These are phyloP conservation scores for Apteryx owenii DNA, from an alignment of 2,113 vertebrate genomes.

Conservation along the genomic window DNA sequence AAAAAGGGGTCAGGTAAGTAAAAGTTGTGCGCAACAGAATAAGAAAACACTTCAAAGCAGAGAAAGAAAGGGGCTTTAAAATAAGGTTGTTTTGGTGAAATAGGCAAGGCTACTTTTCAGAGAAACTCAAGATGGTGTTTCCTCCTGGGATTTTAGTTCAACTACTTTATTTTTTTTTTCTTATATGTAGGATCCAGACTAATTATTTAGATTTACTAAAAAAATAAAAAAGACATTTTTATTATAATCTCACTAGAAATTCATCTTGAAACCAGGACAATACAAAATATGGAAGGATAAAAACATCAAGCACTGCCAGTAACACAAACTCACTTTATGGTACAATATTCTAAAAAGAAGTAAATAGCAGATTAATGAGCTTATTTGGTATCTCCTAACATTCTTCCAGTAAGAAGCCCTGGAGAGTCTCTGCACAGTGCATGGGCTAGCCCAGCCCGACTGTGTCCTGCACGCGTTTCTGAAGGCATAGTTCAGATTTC, in stretches of 20 bases:
- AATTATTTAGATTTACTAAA: neutral
- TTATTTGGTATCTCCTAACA: neutral
- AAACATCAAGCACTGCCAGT: neutral
- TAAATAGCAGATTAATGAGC: neutral
- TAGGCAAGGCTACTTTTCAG: neutral
- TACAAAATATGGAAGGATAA: neutral
- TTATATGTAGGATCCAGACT: rapidly evolving
- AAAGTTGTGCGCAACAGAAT: neutral
- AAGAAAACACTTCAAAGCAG: neutral
- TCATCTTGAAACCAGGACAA: neutral
- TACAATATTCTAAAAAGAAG: neutral
- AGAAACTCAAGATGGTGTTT: neutral
- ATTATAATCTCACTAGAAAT: neutral
- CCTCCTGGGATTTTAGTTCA: neutral
- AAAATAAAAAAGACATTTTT: neutral
- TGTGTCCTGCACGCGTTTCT: rapidly evolving
- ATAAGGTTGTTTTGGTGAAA: neutral
- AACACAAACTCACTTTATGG: neutral
- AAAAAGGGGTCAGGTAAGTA: neutral
- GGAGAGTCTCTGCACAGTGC: neutral
- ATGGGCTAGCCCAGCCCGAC: neutral
- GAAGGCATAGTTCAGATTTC: neutral
- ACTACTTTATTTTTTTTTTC: neutral
- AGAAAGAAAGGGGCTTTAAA: neutral
- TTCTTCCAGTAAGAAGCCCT: neutral